Evolutionary conservation across 2,797 vertebrate species (phyloP), one percentile per base, ranked within the genome.

Genomic region (Etheostoma perlongum): DNA sequence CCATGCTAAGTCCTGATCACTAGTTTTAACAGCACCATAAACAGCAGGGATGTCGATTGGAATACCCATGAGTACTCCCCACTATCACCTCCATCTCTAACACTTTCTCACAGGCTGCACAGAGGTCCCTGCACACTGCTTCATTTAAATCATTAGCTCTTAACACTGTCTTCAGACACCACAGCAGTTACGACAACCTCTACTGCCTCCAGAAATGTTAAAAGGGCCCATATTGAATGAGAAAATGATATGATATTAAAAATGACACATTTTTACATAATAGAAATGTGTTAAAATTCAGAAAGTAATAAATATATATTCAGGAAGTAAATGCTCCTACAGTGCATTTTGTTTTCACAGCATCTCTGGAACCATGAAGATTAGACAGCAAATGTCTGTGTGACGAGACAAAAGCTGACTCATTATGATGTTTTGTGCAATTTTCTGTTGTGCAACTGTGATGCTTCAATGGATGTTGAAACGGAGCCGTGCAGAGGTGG

Each of bases 131-230:
- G 53, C 59, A 78, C 14, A 5, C 82, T 61, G 27, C 53, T 81
- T 74, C 63, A 80, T 83, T 67, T 84, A 42, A 73, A 82, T 76
- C 82, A 82, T 79, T 70, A 67, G 62, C 49, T 47, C 63, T 72
- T 52, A 67, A 82, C 79, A 65, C 46, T 19, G 60, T 54, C 69
- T 77, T 51, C 71, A 71, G 70, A 76, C 80, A 77, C 68, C 23
- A 52, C 60, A 40, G 68, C 60, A 42, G 72, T 62, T 60, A 54
- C 6, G 10, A 52, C 48, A 58, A 69, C 23, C 67, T 33, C 61
- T 18, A 27, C 53, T 49, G 55, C 62, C 19, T 66, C 21, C 15
- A 61, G 5, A n/a, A 40, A 11, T 12, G 36, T 40, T 36, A 11
- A 40, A 40, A 40, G 36, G 36, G 36, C 36, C 36, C 36, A 11